phyloP scores from a whole-genome alignment of 2,888 invertebrate species.

The Phaonia tiefii region DNA sequence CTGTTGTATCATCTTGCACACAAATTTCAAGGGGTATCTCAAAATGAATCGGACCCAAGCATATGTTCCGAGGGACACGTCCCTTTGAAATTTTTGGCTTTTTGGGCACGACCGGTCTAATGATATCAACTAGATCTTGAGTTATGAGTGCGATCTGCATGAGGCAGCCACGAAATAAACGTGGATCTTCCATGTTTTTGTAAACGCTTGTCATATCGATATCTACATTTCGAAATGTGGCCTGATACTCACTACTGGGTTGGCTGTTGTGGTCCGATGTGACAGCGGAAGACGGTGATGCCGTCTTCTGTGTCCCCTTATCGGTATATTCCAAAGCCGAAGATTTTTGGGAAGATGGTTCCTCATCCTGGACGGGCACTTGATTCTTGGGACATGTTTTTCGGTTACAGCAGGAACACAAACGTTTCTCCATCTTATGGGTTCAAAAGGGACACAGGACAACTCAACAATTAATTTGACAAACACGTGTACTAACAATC shows the following conservation, averaged over 20 bases:
- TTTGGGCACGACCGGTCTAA: not conserved
- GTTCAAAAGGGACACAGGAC: not conserved
- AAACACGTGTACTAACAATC: not conserved
- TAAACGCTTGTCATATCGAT: constrained; percentile 2
- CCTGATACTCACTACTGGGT: constrained; percentile 44
- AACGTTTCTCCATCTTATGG: not conserved
- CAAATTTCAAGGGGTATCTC: constrained; percentile 53
- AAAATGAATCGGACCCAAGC: not conserved
- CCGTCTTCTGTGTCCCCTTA: constrained; percentile 28
- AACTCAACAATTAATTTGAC: constrained; percentile 3
- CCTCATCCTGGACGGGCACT: not conserved
- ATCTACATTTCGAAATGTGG: not conserved
- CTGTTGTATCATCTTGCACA: constrained; percentile 9
- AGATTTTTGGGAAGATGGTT: not conserved
- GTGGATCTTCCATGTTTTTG: constrained; percentile 22
- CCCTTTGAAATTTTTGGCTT: not conserved
- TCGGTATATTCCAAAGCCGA: not conserved
- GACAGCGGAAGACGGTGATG: not conserved
- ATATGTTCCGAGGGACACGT: not conserved
- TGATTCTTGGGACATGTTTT: constrained; percentile 24
- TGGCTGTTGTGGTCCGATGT: not conserved
- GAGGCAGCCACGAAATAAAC: constrained; percentile 17
- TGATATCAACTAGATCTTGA: not conserved
- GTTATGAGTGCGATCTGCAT: not conserved
- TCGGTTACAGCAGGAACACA: constrained; percentile 25